Evolutionary conservation across 2,113 vertebrate species (phyloP), one percentile per base, ranked within the genome.

Genomic region (Propithecus coquereli): DNA sequence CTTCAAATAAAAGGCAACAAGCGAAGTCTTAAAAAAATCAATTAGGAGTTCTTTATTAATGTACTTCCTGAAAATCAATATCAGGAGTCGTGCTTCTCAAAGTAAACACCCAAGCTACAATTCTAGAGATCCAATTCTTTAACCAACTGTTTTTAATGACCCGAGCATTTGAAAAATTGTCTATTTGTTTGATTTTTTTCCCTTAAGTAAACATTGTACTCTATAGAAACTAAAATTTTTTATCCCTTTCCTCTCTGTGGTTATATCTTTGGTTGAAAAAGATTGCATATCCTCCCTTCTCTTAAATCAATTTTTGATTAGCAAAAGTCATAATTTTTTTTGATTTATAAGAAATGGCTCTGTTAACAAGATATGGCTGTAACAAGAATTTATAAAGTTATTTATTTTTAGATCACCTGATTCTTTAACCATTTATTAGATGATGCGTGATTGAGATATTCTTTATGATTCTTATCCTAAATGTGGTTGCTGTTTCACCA

Each of bases 41-140:
- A 98, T 98, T 98, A 98, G 97, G 98, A 97, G 97, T 98, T 98
- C 98, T 98, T 98, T 98, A 98, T 97, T 97, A 97, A 98, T 96
- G 73, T 96, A 57, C 97, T 97, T 96, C 95, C 90, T 98, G 87
- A 95, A 97, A 98, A 97, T 98, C 97, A 86, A 96, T 98, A 98
- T 96, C 82, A 71, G 97, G 96, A 97, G 63, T 94, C 14, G 25
- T 95, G 95, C 95, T 97, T 50, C 73, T 83, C 54, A 6, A 93
- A 77, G 91, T 95, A 93, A 97, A 95, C 94, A 82, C 87, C 91
- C 7, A 0, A 68, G 7, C 1, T 91, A 10, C 45, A 30, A 59
- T 97, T 97, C 97, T 93, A 94, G 54, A 92, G 83, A 84, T 87
- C 50, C 2, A 9, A 27, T 85, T 98, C 68, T 61, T 88, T 87